Evolutionary conservation across 2,888 invertebrate genomes (phyloP), one percentile per base, ranked within the genome.

Genomic region (Thymelicus lineola): DNA sequence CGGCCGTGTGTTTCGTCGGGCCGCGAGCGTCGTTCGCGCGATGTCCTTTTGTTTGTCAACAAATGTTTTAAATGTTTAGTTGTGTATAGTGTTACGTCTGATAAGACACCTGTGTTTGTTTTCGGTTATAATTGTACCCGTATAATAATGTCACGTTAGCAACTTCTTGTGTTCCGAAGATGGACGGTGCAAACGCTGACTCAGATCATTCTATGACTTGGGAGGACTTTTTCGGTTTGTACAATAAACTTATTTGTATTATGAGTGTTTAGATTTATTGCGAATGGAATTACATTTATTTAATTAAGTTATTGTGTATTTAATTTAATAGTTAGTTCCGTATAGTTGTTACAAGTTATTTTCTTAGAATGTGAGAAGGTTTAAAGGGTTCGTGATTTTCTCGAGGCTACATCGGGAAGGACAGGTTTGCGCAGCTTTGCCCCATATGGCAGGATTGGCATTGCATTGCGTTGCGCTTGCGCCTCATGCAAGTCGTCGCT

Each of bases 171-270:
- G 74, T 42, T 74, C 79, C 76, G 84, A 92, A 89, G 82, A 94
- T 94, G 94, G 94, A 94, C 84, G 93, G 91, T 83, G 87, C 91
- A 77, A 93, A 90, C 80, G 93, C 93, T 81, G 96, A 96, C 86
- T 96, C 95, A 79, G 96, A 96, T 88, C 95, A 95, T 81, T 96
- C 95, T 85, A 95, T 95, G 94, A 95, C 95, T 84, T 96, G 96
- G 96, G 96, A 96, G 87, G 96, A 96, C 82, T 96, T 96, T 94
- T 96, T 95, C 82, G 96, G 96, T 96, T 82, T 90, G 95, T 94
- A 75, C 72, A 35, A 55, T 65, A 71, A 50, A 55, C 72, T 72
- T 71, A 61, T 36, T 48, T 59, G 17, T 48, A 36, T 10, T 48
- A 35, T 17, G 36, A 42, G 28, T 55, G 10, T n/a, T 42, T 20